Conservation (phyloP, 2,113 vertebrate species). For the Stercorarius parasiticus region DNA sequence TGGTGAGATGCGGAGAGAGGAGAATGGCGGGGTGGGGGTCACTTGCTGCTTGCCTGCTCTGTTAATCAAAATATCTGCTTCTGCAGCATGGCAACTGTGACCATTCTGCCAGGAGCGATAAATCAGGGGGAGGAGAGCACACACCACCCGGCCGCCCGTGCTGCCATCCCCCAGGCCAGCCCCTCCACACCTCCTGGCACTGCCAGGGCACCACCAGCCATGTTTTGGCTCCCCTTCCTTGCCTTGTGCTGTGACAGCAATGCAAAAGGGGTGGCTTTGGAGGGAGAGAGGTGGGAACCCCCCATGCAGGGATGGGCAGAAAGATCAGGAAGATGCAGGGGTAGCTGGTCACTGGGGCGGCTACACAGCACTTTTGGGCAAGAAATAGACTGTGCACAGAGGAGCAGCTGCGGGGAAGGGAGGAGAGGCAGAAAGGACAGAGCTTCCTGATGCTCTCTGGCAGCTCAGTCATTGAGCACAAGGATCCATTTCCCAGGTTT, state of each 20-base stretch:
- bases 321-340: rapidly evolving
- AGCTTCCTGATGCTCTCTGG: background rate
- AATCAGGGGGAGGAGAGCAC: background rate
- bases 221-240: background rate
- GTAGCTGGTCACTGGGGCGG: background rate
- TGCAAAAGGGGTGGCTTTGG: background rate
- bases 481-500: background rate
- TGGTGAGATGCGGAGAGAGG: background rate
- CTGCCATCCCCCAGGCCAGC: background rate
- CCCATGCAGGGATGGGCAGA: background rate
- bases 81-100: background rate
- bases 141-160: rapidly evolving
- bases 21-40: rapidly evolving
- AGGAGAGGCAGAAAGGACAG: background rate
- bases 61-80: constrained; percentile 18
- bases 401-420: background rate
- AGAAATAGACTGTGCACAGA: background rate
- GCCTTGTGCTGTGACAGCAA: background rate
- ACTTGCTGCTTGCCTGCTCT: background rate
- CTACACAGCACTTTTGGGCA: background rate
- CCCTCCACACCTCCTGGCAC: background rate
- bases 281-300: background rate
- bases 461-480: background rate
- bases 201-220: background rate
- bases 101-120: constrained; percentile 2